phyloP scores from a whole-genome alignment of 2,888 invertebrate genomes.

The Cylloceria caligata region DNA sequence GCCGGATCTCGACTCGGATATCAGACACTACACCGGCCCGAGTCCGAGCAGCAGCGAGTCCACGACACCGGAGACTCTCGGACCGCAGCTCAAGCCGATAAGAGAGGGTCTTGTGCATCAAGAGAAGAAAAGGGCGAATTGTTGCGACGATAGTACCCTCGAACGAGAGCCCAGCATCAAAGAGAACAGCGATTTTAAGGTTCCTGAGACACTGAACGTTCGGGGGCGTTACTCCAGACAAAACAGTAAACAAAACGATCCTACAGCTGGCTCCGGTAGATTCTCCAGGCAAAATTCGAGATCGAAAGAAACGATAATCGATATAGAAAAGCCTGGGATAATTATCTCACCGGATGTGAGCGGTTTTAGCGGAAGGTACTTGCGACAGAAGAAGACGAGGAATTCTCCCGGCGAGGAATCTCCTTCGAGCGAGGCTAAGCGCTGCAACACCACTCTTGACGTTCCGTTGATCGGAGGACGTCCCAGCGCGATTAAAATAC shows the following conservation, averaged over 20 bases:
- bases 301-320: slow-evolving; percentile 71
- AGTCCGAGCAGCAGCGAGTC: slow-evolving; percentile 87
- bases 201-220: slow-evolving; percentile 69
- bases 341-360: slow-evolving; percentile 74
- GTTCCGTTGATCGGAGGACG: slow-evolving; percentile 29
- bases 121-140: slow-evolving; percentile 79
- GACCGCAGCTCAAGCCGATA: slow-evolving; percentile 86
- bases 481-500: slow-evolving; percentile 37
- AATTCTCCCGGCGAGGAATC: slow-evolving; percentile 52
- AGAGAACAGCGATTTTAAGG: slow-evolving; percentile 69
- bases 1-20: slow-evolving; percentile 90
- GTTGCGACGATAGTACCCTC: slow-evolving; percentile 82
- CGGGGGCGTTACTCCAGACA: slow-evolving; percentile 77
- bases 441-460: slow-evolving; percentile 43
- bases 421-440: slow-evolving; percentile 28
- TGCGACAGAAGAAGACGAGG: slow-evolving; percentile 72
- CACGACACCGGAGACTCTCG: slow-evolving; percentile 87
- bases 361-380: slow-evolving; percentile 75
- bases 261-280: slow-evolving; percentile 63
- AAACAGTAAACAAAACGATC: slow-evolving; percentile 74
- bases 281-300: slow-evolving; percentile 77
- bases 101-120: slow-evolving; percentile 85
- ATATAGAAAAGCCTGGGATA: slow-evolving; percentile 72
- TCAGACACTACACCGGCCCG: slow-evolving; percentile 89
- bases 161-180: slow-evolving; percentile 77